These are phyloP conservation scores for Drosophila subquinaria DNA, from an alignment of 2,888 invertebrate genomes.

Conservation along the genomic window DNA sequence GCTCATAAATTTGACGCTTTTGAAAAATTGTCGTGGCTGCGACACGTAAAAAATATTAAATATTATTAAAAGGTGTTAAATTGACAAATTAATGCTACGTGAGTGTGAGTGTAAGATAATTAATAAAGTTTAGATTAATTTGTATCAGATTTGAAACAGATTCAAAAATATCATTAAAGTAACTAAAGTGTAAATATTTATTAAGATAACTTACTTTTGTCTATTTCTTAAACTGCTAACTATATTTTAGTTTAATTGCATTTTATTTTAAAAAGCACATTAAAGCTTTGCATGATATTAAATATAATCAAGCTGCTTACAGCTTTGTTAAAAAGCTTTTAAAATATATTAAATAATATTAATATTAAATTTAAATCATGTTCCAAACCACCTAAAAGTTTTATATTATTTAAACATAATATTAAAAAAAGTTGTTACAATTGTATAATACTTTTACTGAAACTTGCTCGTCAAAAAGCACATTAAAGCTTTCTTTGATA, in stretches of 20 bases:
- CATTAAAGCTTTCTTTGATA: no score
- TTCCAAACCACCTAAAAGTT: constrained; percentile 3
- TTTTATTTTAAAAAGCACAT: not conserved
- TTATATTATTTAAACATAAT: not conserved
- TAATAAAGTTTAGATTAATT: not conserved
- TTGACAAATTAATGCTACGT: constrained; percentile 73
- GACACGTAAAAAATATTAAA: constrained; percentile 58
- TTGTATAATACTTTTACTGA: not conserved
- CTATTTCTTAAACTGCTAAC: not conserved
- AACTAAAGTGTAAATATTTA: not conserved
- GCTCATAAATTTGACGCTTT: constrained; percentile 70
- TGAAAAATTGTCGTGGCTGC: constrained; percentile 62
- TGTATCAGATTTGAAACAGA: not conserved
- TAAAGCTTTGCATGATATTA: not conserved
- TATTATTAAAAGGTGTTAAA: constrained; percentile 75
- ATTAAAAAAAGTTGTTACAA: no score
- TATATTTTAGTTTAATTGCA: not conserved
- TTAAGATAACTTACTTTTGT: not conserved
- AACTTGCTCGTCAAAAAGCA: not conserved
- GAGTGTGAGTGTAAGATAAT: constrained; percentile 21
- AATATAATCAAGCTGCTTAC: no score
- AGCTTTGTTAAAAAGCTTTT: not conserved
- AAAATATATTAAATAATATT: not conserved
- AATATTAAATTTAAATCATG: not conserved
- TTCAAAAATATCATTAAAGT: not conserved